These are phyloP conservation scores for Plagodis dolabraria DNA, from an alignment of 2,888 invertebrate genomes.

Conservation along the genomic window DNA sequence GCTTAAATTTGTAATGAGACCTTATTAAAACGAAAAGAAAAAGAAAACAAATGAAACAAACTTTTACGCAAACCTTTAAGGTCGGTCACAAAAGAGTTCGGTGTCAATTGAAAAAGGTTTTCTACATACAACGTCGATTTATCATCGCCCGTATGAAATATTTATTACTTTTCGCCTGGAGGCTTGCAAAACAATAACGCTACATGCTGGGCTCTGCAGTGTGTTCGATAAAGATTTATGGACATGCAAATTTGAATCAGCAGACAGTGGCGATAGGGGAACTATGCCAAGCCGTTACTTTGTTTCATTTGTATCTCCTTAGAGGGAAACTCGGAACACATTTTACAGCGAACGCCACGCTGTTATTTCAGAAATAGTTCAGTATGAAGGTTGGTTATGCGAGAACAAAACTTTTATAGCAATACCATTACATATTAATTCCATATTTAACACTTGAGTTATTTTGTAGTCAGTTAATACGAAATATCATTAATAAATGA, in stretches of 20 bases:
- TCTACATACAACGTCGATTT: constrained; percentile 33
- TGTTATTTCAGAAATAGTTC: too few relatives aligned
- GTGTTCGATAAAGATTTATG: constrained; percentile 67
- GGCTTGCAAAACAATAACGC: constrained; percentile 50
- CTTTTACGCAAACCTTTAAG: constrained; percentile 1
- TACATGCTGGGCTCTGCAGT: constrained; percentile 38
- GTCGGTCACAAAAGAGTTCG: constrained; percentile 9
- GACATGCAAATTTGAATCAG: constrained; percentile 63
- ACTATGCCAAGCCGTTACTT: constrained; percentile 41
- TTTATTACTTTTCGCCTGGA: constrained; percentile 40
- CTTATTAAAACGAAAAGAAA: constrained; percentile 1
- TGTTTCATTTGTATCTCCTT: constrained; percentile 30
- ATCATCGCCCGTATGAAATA: constrained; percentile 42
- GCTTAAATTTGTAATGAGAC: constrained; percentile 3
- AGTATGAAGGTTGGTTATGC: too few relatives aligned
- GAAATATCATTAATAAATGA: too few relatives aligned
- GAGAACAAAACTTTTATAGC: too few relatives aligned
- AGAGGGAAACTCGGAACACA: constrained; percentile 11
- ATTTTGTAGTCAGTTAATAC: too few relatives aligned
- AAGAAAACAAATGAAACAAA: not conserved
- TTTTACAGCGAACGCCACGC: not conserved
- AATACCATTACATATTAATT: too few relatives aligned
- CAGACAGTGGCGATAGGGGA: constrained; percentile 42
- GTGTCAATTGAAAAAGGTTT: constrained; percentile 23
- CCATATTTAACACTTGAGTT: too few relatives aligned